Evolutionary conservation across 2,888 invertebrate species (phyloP).

Genomic region (Punctoribates punctum): DNA sequence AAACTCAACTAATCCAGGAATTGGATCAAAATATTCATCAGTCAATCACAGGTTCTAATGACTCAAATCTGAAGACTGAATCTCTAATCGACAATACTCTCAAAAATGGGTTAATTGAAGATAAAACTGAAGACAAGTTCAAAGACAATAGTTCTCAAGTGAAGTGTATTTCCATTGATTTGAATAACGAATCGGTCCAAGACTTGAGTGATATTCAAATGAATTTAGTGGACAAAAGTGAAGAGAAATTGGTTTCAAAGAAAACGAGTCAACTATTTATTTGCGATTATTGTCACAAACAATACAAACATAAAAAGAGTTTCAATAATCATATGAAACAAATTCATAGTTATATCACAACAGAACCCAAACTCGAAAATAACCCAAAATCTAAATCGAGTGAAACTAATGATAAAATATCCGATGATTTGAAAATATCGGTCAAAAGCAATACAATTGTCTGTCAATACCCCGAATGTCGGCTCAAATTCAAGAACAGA

Average conservation of each 20-base stretch:
- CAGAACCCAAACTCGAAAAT: neutral
- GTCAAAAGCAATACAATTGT: neutral
- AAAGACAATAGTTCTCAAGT: too few species aligned
- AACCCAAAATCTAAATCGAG: neutral
- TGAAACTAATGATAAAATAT: neutral
- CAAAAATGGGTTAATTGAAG: too few species aligned
- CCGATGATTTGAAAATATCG: neutral
- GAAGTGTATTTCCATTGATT: too few species aligned
- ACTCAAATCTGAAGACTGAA: too few species aligned
- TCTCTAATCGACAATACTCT: too few species aligned
- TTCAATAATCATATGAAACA: neutral
- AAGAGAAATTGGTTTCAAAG: neutral
- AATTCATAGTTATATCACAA: neutral
- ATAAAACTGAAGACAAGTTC: too few species aligned
- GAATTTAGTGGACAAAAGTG: neutral
- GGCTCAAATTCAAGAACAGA: neutral
- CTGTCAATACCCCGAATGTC: neutral
- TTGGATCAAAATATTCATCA: neutral
- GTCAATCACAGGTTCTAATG: neutral
- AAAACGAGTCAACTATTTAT: neutral
- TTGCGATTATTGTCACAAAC: conserved; percentile 4
- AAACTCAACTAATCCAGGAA: neutral
- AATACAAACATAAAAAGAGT: neutral
- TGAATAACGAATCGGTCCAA: too few species aligned
- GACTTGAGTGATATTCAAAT: too few species aligned